Evolutionary conservation across 1,140 invertebrate genomes (phyloP).

Genomic region (Caenorhabditis briggsae): DNA sequence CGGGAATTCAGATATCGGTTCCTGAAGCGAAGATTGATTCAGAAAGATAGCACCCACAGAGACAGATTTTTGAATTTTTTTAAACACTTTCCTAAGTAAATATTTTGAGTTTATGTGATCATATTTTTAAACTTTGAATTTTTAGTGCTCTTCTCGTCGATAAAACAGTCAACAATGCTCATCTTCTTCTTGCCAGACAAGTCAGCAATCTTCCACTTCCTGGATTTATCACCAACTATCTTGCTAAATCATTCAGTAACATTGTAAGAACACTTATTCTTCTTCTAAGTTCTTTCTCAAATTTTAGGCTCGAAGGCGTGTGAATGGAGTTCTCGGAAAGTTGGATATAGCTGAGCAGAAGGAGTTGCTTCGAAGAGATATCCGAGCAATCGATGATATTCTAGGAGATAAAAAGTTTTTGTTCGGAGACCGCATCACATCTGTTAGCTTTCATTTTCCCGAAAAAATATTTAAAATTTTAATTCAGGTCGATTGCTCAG

Average conservation of each 20-base stretch:
- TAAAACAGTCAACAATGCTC: slow-evolving; percentile 58
- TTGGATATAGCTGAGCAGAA: slow-evolving; percentile 61
- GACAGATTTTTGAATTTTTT: slow-evolving; percentile 24
- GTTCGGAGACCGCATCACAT: slow-evolving; percentile 62
- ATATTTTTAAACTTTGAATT: background rate
- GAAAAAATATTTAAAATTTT: background rate
- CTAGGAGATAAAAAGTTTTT: slow-evolving; percentile 67
- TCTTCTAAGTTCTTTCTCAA: background rate
- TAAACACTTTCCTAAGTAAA: background rate
- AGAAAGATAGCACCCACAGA: slow-evolving; percentile 59
- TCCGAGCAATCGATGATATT: slow-evolving; percentile 65
- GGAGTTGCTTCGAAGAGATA: slow-evolving; percentile 58
- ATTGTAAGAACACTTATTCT: slow-evolving; percentile 16
- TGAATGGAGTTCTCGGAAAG: slow-evolving; percentile 56
- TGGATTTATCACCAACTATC: slow-evolving; percentile 64
- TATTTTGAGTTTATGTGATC: background rate
- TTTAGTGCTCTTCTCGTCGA: slow-evolving; percentile 59
- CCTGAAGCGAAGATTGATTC: background rate
- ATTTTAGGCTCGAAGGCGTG: slow-evolving; percentile 52
- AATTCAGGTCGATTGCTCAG: slow-evolving; percentile 67
- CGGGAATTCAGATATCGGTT: slow-evolving; percentile 22
- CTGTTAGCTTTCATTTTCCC: slow-evolving; percentile 27
- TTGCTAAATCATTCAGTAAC: slow-evolving; percentile 60
- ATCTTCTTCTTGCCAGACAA: slow-evolving; percentile 49
- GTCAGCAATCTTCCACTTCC: slow-evolving; percentile 64